These are phyloP conservation scores for Sclerurus mexicanus DNA, from an alignment of 2,113 vertebrate genomes.

Conservation along the genomic window DNA sequence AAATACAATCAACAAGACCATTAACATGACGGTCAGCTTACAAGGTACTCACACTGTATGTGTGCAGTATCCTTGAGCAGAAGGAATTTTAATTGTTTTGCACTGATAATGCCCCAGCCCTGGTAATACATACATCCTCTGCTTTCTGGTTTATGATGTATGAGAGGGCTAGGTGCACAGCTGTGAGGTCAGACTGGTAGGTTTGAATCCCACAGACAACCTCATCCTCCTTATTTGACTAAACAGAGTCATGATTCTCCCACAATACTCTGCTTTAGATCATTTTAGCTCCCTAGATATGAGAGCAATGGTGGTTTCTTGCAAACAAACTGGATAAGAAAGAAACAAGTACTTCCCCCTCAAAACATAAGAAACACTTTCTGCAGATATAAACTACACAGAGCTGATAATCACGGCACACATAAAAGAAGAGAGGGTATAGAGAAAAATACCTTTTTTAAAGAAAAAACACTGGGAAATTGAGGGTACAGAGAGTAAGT, in stretches of 20 bases:
- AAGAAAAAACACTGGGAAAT: not conserved
- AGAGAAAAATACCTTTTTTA: not conserved
- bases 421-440: not conserved
- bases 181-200: not conserved
- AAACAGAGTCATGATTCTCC: not conserved
- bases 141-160: not conserved
- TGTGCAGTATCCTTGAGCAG: not conserved
- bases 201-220: not conserved
- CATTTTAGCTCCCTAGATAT: not conserved
- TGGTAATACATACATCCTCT: not conserved
- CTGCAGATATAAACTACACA: not conserved
- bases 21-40: not conserved
- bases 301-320: not conserved
- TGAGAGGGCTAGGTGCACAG: not conserved
- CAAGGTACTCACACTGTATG: not conserved
- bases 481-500: not conserved
- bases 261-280: not conserved
- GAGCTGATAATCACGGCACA: not conserved
- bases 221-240: not conserved
- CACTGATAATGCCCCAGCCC: not conserved
- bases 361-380: not conserved
- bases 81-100: not conserved
- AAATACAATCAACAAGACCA: not conserved
- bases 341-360: not conserved
- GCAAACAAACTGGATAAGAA: not conserved